Evolutionary conservation across 2,113 vertebrate genomes (phyloP).

Genomic region (Ascaphus truei): DNA sequence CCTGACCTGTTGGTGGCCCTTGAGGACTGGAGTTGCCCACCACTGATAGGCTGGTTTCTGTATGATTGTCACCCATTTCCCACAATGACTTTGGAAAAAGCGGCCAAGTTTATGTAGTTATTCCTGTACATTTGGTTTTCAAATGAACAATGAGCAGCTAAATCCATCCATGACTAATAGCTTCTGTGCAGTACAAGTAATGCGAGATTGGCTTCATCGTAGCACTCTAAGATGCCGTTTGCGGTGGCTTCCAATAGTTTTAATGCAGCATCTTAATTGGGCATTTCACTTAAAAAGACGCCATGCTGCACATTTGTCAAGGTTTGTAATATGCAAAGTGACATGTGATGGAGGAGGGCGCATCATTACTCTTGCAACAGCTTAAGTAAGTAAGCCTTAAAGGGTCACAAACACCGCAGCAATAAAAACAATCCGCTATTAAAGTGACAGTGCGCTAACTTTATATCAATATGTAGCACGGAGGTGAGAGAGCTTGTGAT

Average conservation of each 20-base stretch:
- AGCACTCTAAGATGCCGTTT: conserved; percentile 3
- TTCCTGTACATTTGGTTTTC: conserved; percentile 23
- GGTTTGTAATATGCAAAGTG: conserved; percentile 26
- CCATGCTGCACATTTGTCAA: conserved; percentile 17
- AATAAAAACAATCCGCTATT: too few relatives aligned
- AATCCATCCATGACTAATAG: conserved; percentile 25
- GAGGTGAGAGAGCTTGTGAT: too few relatives aligned
- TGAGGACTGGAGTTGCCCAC: too few relatives aligned
- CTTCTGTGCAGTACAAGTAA: not conserved
- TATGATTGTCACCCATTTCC: not conserved
- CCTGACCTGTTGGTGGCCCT: too few relatives aligned
- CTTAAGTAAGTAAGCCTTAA: not conserved
- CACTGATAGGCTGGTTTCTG: too few relatives aligned
- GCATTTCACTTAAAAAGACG: conserved; percentile 28
- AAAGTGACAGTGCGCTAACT: too few relatives aligned
- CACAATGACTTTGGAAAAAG: conserved; percentile 1
- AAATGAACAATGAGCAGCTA: conserved; percentile 23
- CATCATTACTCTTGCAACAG: conserved; percentile 13
- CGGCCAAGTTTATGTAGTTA: conserved; percentile 12
- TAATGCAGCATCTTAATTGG: conserved; percentile 24
- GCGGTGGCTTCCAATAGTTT: conserved; percentile 19
- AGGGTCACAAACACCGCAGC: not conserved
- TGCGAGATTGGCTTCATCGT: not conserved
- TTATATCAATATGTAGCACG: too few relatives aligned
- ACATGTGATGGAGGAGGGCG: conserved; percentile 10